Evolutionary conservation across 2,113 vertebrate genomes (phyloP).

Genomic region (Epinephelus moara): DNA sequence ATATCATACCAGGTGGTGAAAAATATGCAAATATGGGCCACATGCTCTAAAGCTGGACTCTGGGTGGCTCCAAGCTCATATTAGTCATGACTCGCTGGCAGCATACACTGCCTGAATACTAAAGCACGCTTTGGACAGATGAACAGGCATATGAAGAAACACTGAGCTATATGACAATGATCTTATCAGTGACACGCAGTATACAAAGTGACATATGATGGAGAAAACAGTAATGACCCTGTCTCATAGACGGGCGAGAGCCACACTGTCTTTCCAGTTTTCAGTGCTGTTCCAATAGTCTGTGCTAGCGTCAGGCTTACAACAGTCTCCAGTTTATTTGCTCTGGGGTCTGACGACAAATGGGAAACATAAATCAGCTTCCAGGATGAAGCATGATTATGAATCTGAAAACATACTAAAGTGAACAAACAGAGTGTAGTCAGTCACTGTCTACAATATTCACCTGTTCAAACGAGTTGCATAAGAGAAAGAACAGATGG

Average conservation of each 20-base stretch:
- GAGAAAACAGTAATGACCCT: background rate
- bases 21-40: constrained; percentile 56
- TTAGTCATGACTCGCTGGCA: constrained; percentile 54
- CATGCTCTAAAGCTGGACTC: constrained; percentile 42
- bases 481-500: constrained; percentile 68
- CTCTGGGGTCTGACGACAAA: constrained; percentile 17
- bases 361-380: constrained; percentile 15
- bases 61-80: constrained; percentile 38
- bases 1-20: constrained; percentile 49
- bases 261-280: background rate
- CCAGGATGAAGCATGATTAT: constrained; percentile 12
- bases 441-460: constrained; percentile 1
- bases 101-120: constrained; percentile 28
- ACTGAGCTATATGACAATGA: constrained; percentile 15
- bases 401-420: background rate
- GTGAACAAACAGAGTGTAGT: background rate
- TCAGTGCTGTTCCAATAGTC: background rate
- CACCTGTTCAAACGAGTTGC: constrained; percentile 61
- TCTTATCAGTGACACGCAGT: background rate
- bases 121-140: constrained; percentile 38
- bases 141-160: constrained; percentile 30
- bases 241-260: background rate
- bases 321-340: background rate
- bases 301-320: background rate
- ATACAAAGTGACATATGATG: constrained; percentile 21